Conservation (phyloP, 1,140 invertebrate genomes). For the Agrypnia vestita region DNA sequence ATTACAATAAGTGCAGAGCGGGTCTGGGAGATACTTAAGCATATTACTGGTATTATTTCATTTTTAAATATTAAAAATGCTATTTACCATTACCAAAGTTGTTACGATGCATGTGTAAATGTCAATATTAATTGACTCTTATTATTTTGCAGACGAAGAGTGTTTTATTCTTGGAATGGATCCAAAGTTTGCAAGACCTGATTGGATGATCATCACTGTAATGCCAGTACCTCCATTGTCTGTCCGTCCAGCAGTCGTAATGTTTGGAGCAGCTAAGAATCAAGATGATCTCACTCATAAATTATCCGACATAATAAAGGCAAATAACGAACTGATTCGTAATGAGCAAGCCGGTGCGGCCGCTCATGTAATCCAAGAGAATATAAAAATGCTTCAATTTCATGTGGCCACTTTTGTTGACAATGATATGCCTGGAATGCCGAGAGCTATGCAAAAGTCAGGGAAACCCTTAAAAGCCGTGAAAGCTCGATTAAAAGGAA, state of each 20-base stretch:
- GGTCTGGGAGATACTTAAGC: slow-evolving; percentile 97
- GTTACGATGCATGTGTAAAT: too few relatives aligned
- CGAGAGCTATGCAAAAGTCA: slow-evolving; percentile 98
- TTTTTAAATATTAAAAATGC: background rate
- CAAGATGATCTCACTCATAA: slow-evolving; percentile 99
- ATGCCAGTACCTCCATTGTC: slow-evolving; percentile 96
- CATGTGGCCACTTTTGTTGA: slow-evolving; percentile 98
- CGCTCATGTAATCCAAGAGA: slow-evolving; percentile 96
- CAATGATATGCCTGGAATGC: slow-evolving; percentile 99
- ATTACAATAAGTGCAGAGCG: slow-evolving; percentile 94
- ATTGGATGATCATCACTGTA: slow-evolving; percentile 99
- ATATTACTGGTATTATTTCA: slow-evolving; percentile 81
- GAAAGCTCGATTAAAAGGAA: slow-evolving; percentile 92
- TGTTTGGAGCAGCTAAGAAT: slow-evolving; percentile 99
- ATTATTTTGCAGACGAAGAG: slow-evolving; percentile 86
- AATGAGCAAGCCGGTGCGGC: slow-evolving; percentile 98
- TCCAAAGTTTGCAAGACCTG: slow-evolving; percentile 95
- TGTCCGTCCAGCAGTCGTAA: slow-evolving; percentile 96
- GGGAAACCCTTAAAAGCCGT: slow-evolving; percentile 98
- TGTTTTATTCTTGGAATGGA: slow-evolving; percentile 97
- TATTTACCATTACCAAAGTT: too few relatives aligned
- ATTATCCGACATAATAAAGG: slow-evolving; percentile 98
- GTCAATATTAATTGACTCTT: too few relatives aligned
- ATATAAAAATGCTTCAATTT: slow-evolving; percentile 98
- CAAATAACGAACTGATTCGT: slow-evolving; percentile 95